phyloP scores from a whole-genome alignment of 2,888 invertebrate species.

The Adelognathus sp. region DNA sequence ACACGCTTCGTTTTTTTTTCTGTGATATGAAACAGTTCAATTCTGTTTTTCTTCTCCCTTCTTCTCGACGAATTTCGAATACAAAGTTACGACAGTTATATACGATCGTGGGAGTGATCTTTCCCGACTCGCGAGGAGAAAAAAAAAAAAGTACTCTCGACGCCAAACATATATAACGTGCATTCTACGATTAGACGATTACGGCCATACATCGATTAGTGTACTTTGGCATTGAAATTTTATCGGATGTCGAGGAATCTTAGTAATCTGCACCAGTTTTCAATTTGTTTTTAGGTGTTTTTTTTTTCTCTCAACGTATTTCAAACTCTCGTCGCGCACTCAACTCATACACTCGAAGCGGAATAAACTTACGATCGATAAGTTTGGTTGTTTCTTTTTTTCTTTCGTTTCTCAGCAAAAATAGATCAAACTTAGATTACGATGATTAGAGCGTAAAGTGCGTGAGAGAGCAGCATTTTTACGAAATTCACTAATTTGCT shows the following conservation, averaged over 20 bases:
- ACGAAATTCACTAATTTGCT: neutral
- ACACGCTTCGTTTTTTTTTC: neutral
- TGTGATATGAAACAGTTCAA: constrained; percentile 20
- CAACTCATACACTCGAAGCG: constrained; percentile 68
- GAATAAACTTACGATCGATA: constrained; percentile 69
- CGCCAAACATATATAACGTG: constrained; percentile 36
- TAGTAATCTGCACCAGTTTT: constrained; percentile 61
- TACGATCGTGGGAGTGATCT: neutral
- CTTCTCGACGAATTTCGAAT: neutral
- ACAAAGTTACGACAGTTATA: constrained; percentile 1
- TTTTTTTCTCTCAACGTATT: neutral
- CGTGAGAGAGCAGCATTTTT: constrained; percentile 68
- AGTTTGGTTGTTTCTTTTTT: constrained; percentile 46
- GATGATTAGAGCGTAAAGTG: constrained; percentile 64
- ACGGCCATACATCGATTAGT: constrained; percentile 59
- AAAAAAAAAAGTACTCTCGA: constrained; percentile 3
- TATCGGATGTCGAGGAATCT: constrained; percentile 71
- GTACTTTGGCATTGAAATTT: constrained; percentile 77
- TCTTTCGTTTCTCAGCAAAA: constrained; percentile 66
- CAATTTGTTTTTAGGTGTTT: constrained; percentile 22
- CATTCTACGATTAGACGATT: constrained; percentile 42
- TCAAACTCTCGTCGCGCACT: constrained; percentile 1
- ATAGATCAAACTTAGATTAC: constrained; percentile 72
- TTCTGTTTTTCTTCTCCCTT: neutral
- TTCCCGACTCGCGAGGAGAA: neutral